Base-by-base conservation (phyloP, 2,888 invertebrate species). In the Thecophora atra region DNA sequence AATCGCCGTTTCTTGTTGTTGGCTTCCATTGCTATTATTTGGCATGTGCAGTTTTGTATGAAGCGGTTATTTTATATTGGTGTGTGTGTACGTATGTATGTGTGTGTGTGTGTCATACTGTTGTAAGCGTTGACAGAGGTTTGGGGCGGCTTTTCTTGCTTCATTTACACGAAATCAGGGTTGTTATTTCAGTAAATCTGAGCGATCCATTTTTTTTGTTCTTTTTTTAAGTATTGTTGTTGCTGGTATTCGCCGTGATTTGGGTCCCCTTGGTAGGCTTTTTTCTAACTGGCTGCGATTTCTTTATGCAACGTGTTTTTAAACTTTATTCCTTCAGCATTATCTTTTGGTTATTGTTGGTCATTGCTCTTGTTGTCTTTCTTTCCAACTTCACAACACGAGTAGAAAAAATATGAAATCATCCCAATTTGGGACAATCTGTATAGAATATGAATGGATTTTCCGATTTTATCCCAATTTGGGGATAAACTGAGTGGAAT, bases 271-370 rank as follows among this genome's bases (percentile, higher is more conserved):
- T 44, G 21, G 21, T n/a, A 37, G 30, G 28, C 19, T 37, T 54
- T 30, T 37, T 28, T 24, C 24, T 58, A 56, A 58, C 58, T 56
- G 68, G 42, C 30, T 68, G 52, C 42, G 68, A 68, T 68, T 68
- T 58, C 24, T 44, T 60, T 37, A 42, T 67, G 21, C 51, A 69
- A 69, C 42, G 26, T 60, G 68, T 58, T 69, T 69, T 28, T n/a
- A 69, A 60, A 58, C 13, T 47, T 5, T 26, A 24, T 24, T 28
- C 28, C 28, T 11, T 15, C 13, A 11, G 47, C 47, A 47, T 5
- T 17, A 8, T 47, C n/a, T 47, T 47, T 17, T 47, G 26, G 11
- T 24, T 58, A 24, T 28, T 28, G 19, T 19, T 24, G 8, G 52
- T n/a, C 21, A 21, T 54, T 54, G 54, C n/a, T 54, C n/a, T 54